A percentile compares a stretch with the other conserved stretches of the same genome.
Conservation (phyloP, 2,797 vertebrate species). For the Ispidina lecontei region DNA sequence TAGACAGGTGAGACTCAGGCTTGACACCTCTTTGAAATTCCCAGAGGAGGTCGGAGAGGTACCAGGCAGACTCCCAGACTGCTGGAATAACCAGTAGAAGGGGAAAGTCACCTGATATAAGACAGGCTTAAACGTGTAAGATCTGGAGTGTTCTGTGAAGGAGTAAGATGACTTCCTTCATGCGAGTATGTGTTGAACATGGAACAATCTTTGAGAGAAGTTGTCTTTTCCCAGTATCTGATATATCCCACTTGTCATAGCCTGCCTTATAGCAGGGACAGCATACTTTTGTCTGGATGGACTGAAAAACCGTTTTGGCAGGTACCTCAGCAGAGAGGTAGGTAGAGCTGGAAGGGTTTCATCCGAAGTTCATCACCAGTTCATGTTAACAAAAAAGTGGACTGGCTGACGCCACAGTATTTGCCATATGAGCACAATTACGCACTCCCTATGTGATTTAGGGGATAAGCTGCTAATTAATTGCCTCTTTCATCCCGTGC, state of each 20-base stretch:
- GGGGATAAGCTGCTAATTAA: background rate
- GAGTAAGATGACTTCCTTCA: background rate
- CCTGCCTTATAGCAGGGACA: background rate
- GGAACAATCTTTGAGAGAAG: background rate
- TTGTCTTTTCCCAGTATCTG: no score
- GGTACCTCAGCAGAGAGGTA: background rate
- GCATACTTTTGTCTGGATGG: background rate
- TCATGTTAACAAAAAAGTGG: fast-evolving
- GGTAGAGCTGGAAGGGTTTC: background rate
- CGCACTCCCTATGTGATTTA: fast-evolving
- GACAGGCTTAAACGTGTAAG: fast-evolving
- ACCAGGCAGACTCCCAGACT: background rate
- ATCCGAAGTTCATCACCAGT: fast-evolving
- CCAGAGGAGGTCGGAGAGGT: background rate
- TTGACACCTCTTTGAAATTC: background rate
- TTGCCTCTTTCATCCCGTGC: fast-evolving
- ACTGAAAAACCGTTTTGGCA: background rate
- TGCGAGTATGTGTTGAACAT: fast-evolving
- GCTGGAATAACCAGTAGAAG: background rate
- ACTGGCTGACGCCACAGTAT: fast-evolving
- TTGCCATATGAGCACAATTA: background rate
- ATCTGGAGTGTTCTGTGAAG: background rate
- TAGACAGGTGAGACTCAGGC: background rate
- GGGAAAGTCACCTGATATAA: background rate
- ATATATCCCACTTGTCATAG: background rate